Percentiles rank a stretch among this genome's conserved stretches.
Evolutionary conservation across 1,140 invertebrate genomes (phyloP).

Genomic region (Lordiphosa collinella): DNA sequence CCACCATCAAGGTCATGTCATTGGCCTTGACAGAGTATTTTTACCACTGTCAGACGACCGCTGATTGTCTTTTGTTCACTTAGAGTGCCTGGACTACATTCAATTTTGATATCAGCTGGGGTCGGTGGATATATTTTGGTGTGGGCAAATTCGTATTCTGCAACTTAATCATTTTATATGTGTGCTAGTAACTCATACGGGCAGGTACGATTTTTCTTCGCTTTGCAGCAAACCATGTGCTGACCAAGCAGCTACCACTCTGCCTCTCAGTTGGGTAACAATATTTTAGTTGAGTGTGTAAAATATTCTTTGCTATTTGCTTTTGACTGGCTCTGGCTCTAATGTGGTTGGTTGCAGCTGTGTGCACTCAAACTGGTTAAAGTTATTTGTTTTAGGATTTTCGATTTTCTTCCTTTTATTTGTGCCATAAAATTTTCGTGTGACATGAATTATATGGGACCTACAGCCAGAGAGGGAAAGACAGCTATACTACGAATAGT

Average conservation of each 20-base stretch:
- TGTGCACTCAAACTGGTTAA: conserved; percentile 9
- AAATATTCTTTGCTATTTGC: conserved; percentile 2
- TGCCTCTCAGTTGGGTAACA: no score
- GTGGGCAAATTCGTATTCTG: no score
- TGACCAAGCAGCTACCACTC: no score
- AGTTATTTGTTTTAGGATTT: conserved; percentile 27
- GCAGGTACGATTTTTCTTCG: no score
- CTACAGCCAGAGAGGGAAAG: background rate
- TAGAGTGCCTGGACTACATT: no score
- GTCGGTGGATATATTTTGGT: background rate
- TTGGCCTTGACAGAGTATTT: no score
- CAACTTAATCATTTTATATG: no score
- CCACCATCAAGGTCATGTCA: no score
- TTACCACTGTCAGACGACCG: background rate
- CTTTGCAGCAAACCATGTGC: no score
- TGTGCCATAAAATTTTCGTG: conserved; percentile 27
- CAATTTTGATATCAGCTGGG: conserved; percentile 16
- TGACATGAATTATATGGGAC: conserved; percentile 15
- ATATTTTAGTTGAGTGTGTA: no score
- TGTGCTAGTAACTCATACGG: no score
- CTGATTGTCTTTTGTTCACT: background rate
- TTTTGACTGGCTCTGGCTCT: conserved; percentile 8
- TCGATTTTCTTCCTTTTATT: conserved; percentile 5
- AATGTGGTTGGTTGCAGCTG: conserved; percentile 10
- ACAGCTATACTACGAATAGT: conserved; percentile 3